Conservation (phyloP, 2,797 vertebrate species). For the Craterocephalus amniculus region DNA sequence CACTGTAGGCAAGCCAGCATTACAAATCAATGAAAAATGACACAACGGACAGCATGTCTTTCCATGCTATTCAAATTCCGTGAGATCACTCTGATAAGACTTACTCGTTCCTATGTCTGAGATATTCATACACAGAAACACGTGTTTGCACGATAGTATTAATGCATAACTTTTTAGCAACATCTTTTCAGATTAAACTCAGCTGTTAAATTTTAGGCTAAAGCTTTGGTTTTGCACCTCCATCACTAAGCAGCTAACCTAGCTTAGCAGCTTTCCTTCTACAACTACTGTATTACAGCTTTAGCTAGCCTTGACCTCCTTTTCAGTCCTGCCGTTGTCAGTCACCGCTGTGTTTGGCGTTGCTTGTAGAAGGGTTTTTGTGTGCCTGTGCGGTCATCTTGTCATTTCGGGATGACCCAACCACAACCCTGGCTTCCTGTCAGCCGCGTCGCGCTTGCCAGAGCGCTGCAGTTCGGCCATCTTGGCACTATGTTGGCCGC, state of each 20-base stretch:
- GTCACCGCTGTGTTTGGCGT: conserved; percentile 40
- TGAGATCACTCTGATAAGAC: neutral
- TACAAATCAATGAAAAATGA: conserved; percentile 51
- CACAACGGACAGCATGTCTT: neutral
- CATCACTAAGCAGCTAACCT: conserved; percentile 61
- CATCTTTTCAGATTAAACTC: conserved; percentile 34
- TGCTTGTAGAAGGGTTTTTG: conserved; percentile 49
- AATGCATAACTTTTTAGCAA: conserved; percentile 50
- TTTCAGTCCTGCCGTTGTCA: conserved; percentile 42
- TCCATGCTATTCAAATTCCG: conserved; percentile 3
- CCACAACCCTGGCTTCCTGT: conserved; percentile 65
- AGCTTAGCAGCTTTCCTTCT: conserved; percentile 38
- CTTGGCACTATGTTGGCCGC: conserved; percentile 58
- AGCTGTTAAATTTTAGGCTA: conserved; percentile 47
- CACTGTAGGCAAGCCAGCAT: conserved; percentile 44
- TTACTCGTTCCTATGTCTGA: neutral
- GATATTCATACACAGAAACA: conserved; percentile 23
- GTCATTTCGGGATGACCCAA: conserved; percentile 69
- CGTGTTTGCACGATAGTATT: conserved; percentile 25
- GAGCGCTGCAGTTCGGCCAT: conserved; percentile 54
- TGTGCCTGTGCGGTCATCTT: conserved; percentile 59
- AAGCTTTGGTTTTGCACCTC: conserved; percentile 43
- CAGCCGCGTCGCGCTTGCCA: conserved; percentile 50
- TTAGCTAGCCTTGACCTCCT: conserved; percentile 62
- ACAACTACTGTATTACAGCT: conserved; percentile 46